A percentile compares a stretch with the other conserved stretches of the same genome.
Conservation (phyloP, 1,140 invertebrate species). For the Marisa cornuarietis region DNA sequence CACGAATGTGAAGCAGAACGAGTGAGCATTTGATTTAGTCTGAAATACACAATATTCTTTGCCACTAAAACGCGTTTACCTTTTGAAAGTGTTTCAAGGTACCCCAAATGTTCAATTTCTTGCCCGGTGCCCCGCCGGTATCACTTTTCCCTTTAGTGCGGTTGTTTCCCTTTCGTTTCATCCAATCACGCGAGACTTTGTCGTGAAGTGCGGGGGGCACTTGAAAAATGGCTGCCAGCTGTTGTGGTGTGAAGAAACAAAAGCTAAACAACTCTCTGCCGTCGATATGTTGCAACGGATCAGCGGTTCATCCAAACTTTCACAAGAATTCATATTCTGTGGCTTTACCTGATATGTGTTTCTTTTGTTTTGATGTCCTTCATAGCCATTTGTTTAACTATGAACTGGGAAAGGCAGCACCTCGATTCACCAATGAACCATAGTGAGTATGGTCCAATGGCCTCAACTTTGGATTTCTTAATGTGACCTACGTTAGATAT, state of each 20-base stretch:
- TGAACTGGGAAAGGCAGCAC: slow-evolving; percentile 84
- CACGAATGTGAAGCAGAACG: too few relatives aligned
- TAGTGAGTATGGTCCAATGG: slow-evolving; percentile 79
- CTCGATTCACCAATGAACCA: slow-evolving; percentile 89
- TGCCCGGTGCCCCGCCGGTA: not conserved
- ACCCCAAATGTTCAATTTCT: not conserved
- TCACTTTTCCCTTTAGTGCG: not conserved
- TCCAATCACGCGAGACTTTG: slow-evolving; percentile 20
- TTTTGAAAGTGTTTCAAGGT: not conserved
- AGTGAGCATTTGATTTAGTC: not conserved
- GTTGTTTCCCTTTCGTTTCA: slow-evolving; percentile 3
- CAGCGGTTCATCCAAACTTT: slow-evolving; percentile 70
- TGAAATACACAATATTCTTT: not conserved
- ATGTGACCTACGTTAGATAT: slow-evolving; percentile 7
- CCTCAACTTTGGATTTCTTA: slow-evolving; percentile 14
- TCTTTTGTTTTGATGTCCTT: slow-evolving; percentile 97
- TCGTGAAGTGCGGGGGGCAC: slow-evolving; percentile 12
- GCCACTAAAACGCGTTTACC: not conserved
- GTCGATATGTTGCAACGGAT: slow-evolving; percentile 66
- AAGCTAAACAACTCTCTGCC: slow-evolving; percentile 80
- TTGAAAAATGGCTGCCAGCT: slow-evolving; percentile 81
- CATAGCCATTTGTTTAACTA: slow-evolving; percentile 92
- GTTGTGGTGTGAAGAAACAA: slow-evolving; percentile 88
- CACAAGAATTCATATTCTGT: slow-evolving; percentile 71
- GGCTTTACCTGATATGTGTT: slow-evolving; percentile 94